These are phyloP conservation scores for Creontiades dilutus DNA, from an alignment of 2,888 invertebrate species.

Conservation along the genomic window DNA sequence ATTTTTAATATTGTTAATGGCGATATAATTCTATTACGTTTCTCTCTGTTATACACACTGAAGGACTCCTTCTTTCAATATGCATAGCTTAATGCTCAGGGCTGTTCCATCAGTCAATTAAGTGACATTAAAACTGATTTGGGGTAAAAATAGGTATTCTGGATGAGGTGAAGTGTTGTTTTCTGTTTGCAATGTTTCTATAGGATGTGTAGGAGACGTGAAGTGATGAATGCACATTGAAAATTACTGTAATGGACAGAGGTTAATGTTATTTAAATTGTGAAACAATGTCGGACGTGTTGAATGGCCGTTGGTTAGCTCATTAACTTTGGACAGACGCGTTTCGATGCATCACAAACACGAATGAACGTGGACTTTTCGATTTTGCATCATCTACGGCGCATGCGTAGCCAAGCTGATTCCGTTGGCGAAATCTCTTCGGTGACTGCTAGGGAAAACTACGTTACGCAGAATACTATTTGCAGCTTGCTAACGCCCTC, in stretches of 20 bases:
- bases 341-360: background rate
- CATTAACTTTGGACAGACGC: background rate
- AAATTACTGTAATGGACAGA: background rate
- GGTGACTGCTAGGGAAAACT: background rate
- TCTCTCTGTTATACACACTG: no score
- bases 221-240: background rate
- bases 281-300: background rate
- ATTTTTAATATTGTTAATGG: no score
- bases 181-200: no score
- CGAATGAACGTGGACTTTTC: background rate
- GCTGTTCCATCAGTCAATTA: no score
- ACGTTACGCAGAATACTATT: background rate
- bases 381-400: background rate
- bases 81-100: no score
- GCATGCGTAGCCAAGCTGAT: background rate
- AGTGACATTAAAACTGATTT: no score
- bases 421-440: slow-evolving; percentile 5
- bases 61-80: no score
- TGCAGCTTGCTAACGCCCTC: background rate
- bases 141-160: no score
- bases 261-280: background rate
- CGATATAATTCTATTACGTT: no score
- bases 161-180: no score
- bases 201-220: no score
- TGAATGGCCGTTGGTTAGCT: background rate